Percentiles rank a stretch among this genome's conserved stretches.
These are phyloP conservation scores for Philhelius pedissequus DNA, from an alignment of 2,888 invertebrate genomes.

Conservation along the genomic window DNA sequence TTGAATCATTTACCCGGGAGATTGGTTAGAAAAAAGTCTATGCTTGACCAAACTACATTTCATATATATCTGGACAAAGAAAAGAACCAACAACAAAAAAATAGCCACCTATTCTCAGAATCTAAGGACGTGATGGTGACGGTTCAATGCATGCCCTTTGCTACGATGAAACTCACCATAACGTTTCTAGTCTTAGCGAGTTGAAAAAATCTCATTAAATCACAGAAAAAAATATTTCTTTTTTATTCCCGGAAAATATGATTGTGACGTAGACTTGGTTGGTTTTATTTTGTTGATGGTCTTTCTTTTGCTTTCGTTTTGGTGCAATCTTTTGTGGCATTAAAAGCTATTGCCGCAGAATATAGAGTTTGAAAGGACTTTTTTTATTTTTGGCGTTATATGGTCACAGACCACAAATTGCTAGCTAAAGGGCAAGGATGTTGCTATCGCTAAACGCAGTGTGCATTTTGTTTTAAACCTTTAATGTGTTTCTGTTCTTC, in stretches of 20 bases:
- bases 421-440: slow-evolving; percentile 13
- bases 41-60: neutral
- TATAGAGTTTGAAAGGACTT: neutral
- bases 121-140: slow-evolving; percentile 37
- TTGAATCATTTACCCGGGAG: neutral
- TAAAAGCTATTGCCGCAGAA: slow-evolving; percentile 34
- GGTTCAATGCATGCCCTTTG: slow-evolving; percentile 19
- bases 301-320: neutral
- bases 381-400: slow-evolving; percentile 2
- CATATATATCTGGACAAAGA: neutral
- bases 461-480: slow-evolving; percentile 22
- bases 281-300: neutral
- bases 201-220: neutral
- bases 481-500: neutral
- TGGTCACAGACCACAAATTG: slow-evolving; percentile 50
- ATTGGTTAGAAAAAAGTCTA: neutral
- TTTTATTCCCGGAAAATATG: neutral
- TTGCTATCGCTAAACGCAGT: neutral
- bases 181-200: neutral
- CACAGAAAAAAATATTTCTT: neutral
- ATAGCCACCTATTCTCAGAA: neutral
- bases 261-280: neutral
- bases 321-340: slow-evolving; percentile 7
- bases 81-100: neutral
- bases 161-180: neutral